Evolutionary conservation across 2,797 vertebrate genomes (phyloP).

Genomic region (Sebastiscus tertius): DNA sequence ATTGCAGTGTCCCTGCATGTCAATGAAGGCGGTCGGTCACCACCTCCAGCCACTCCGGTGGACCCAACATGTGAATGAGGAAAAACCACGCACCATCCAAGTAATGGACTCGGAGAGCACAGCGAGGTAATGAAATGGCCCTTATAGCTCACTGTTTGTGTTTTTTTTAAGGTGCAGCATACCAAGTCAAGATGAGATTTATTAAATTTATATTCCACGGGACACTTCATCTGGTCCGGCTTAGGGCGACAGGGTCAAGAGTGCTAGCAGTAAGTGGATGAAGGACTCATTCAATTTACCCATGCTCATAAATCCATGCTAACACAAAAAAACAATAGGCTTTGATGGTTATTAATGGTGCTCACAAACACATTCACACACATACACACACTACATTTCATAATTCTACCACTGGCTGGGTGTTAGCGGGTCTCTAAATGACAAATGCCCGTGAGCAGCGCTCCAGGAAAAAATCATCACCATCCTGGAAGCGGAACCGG

Average conservation of each 20-base stretch:
- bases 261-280: slow-evolving; percentile 54
- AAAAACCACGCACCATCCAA: slow-evolving; percentile 20
- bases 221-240: slow-evolving; percentile 74
- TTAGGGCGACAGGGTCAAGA: slow-evolving; percentile 54
- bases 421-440: slow-evolving; percentile 15
- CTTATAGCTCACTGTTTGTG: slow-evolving; percentile 32
- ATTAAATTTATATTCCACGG: slow-evolving; percentile 73
- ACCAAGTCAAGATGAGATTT: slow-evolving; percentile 68
- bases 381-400: slow-evolving; percentile 43
- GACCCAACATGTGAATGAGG: slow-evolving; percentile 14
- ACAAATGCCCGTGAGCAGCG: slow-evolving; percentile 54
- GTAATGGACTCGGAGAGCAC: slow-evolving; percentile 50
- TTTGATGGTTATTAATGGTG: slow-evolving; percentile 62
- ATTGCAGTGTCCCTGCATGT: slow-evolving; percentile 45
- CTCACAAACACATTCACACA: slow-evolving; percentile 50
- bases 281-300: slow-evolving; percentile 69
- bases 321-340: slow-evolving; percentile 58
- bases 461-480: slow-evolving; percentile 57
- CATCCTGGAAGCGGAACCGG: slow-evolving; percentile 44
- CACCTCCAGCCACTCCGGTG: slow-evolving; percentile 29
- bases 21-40: slow-evolving; percentile 37
- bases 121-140: slow-evolving; percentile 60
- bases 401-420: slow-evolving; percentile 34
- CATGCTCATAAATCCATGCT: slow-evolving; percentile 43
- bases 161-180: slow-evolving; percentile 55